Percentiles rank a stretch among this genome's conserved stretches.
These are phyloP conservation scores for Phaethon lepturus DNA, from an alignment of 2,113 vertebrate genomes.

Conservation along the genomic window DNA sequence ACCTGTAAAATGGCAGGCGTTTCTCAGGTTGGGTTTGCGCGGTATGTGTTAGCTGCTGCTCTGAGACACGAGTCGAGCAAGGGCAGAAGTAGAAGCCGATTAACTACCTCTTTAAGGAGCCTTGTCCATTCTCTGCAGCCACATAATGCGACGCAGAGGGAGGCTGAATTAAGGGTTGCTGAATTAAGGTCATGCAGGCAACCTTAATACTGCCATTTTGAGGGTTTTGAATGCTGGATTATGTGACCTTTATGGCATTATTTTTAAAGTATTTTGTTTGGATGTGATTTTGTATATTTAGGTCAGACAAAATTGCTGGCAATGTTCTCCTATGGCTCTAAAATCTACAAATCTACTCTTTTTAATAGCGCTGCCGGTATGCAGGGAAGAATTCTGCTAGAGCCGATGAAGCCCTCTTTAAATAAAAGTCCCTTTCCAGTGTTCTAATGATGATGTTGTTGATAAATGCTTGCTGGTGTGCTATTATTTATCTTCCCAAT, in stretches of 20 bases:
- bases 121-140: background rate
- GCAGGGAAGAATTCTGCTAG: background rate
- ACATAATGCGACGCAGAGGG: background rate
- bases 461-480: background rate
- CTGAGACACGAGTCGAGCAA: background rate
- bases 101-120: background rate
- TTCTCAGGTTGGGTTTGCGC: background rate
- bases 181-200: slow-evolving; percentile 32
- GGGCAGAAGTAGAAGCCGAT: slow-evolving; percentile 27
- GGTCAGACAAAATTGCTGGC: slow-evolving; percentile 20
- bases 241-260: slow-evolving; percentile 3
- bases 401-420: background rate
- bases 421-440: background rate
- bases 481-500: background rate
- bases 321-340: slow-evolving; percentile 6
- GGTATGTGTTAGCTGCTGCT: background rate
- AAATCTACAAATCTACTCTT: background rate
- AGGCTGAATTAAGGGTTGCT: slow-evolving; percentile 24
- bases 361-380: background rate
- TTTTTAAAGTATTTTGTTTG: slow-evolving; percentile 32
- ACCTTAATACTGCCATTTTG: background rate
- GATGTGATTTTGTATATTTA: slow-evolving; percentile 41
- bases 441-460: background rate
- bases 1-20: background rate
- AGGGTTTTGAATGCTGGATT: slow-evolving; percentile 14